phyloP scores from a whole-genome alignment of 2,888 invertebrate species.

The Scaptomyza tumidula region DNA sequence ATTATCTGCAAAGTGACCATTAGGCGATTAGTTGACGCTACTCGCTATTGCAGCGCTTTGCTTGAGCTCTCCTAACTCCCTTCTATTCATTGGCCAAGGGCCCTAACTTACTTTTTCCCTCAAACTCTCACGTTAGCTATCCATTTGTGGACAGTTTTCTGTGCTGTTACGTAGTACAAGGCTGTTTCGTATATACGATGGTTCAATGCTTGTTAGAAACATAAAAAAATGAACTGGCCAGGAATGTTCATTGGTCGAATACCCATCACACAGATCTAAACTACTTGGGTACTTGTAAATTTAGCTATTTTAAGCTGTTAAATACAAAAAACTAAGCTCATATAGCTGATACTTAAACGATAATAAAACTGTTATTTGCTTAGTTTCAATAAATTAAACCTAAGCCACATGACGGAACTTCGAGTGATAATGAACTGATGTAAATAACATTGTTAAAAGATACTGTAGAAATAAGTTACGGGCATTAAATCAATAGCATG shows the following conservation, averaged over 20 bases:
- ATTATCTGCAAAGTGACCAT: conserved; percentile 84
- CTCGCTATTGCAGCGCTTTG: conserved; percentile 17
- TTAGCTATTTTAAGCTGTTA: too few relatives aligned
- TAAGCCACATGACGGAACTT: neutral
- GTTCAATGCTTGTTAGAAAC: conserved; percentile 22
- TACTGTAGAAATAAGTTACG: neutral
- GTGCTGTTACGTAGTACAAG: conserved; percentile 11
- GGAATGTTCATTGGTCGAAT: neutral
- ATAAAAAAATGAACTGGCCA: neutral
- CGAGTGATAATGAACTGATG: neutral
- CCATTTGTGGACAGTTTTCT: conserved; percentile 14
- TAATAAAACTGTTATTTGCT: too few relatives aligned
- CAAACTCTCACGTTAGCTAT: neutral
- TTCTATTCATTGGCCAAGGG: neutral
- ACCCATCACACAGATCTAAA: neutral
- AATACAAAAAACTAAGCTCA: too few relatives aligned
- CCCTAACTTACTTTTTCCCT: neutral
- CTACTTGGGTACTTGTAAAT: too few relatives aligned
- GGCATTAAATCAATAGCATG: neutral
- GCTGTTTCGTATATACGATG: conserved; percentile 7
- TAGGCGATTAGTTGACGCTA: conserved; percentile 79
- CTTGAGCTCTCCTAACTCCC: conserved; percentile 15
- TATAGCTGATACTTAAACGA: too few relatives aligned
- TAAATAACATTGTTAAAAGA: neutral
- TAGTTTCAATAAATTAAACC: neutral